These are phyloP conservation scores for Tretioscincus oriximinensis DNA, from an alignment of 2,113 vertebrate species.

Conservation along the genomic window DNA sequence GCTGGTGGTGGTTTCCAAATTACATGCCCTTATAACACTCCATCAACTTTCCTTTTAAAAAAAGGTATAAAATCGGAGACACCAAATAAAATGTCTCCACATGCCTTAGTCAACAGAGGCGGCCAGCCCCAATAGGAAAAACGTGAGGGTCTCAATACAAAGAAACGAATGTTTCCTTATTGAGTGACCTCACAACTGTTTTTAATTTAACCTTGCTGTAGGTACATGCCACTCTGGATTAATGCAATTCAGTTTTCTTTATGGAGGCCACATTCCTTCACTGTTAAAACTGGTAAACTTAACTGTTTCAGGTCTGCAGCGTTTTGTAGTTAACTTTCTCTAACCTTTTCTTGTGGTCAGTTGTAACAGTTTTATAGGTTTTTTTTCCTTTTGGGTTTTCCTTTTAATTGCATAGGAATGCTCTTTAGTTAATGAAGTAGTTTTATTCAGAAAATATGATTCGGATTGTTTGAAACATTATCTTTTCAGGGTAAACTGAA, in stretches of 20 bases:
- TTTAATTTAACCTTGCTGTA: constrained; percentile 65
- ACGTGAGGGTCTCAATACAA: constrained; percentile 55
- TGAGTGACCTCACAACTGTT: constrained; percentile 56
- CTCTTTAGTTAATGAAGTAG: neutral
- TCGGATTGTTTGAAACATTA: neutral
- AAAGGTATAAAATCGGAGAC: constrained; percentile 25
- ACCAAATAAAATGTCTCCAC: constrained; percentile 31
- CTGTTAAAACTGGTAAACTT: constrained; percentile 32
- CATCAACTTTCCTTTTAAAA: constrained; percentile 16
- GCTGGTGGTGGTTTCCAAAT: constrained; percentile 20
- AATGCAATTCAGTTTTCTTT: constrained; percentile 44
- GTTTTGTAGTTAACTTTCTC: neutral
- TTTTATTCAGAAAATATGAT: neutral
- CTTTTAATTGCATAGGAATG: neutral
- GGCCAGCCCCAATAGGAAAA: constrained; percentile 42
- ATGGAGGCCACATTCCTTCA: constrained; percentile 39
- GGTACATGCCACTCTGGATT: constrained; percentile 59
- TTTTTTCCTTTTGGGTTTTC: neutral
- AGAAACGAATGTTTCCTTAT: constrained; percentile 62
- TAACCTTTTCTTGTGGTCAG: neutral
- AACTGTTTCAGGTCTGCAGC: constrained; percentile 31
- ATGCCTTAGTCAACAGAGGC: constrained; percentile 28
- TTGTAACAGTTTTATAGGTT: neutral
- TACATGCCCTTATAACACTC: neutral
- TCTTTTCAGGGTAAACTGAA: neutral